Base-by-base conservation (phyloP, 2,113 vertebrate genomes). In the Coracopsis vasa region DNA sequence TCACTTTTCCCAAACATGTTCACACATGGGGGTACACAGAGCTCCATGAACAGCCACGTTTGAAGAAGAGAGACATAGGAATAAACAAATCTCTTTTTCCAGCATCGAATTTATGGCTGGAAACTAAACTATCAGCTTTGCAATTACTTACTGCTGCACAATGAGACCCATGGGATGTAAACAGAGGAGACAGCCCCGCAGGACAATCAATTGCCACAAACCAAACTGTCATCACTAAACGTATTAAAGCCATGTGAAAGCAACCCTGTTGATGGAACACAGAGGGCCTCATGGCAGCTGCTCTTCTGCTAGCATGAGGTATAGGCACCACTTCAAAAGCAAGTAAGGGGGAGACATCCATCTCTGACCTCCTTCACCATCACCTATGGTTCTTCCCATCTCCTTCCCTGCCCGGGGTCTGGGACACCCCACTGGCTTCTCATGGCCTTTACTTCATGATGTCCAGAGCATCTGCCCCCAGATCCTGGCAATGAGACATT, bases 101-200 rank as follows among this genome's bases (percentile, higher is more conserved):
- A 88, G 73, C 70, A 35, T 79, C 64, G 58, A 93, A 96, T 97
- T 97, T 97, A 97, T 67, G 61, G 54, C 77, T 89, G 75, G 77
- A 96, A 94, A 93, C 54, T 50, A 94, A 90, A 65, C 69, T 72
- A 94, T 72, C 93, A 97, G 74, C 91, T 93, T 88, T 60, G 16
- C 47, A 71, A 33, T 92, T 29, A 94, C 78, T 91, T 92, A 83
- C 50, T 69, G 69, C 73, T 90, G 50, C 74, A 74, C 64, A 94
- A 86, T 4, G 7, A 94, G 82, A 85, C 80, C 54, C 81, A 48
- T 9, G 10, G 73, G 70, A 93, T 85, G 92, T 31, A 90, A 97
- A 94, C 21, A 89, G 81, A 96, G 80, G 51, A 83, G 75, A 87
- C 86, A 94, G 85, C 39, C n/a, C 86, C 15, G 37, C 82, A 94